Evolutionary conservation across 2,888 invertebrate genomes (phyloP), one percentile per base, ranked within the genome.

Genomic region (Cephus rjabovi): DNA sequence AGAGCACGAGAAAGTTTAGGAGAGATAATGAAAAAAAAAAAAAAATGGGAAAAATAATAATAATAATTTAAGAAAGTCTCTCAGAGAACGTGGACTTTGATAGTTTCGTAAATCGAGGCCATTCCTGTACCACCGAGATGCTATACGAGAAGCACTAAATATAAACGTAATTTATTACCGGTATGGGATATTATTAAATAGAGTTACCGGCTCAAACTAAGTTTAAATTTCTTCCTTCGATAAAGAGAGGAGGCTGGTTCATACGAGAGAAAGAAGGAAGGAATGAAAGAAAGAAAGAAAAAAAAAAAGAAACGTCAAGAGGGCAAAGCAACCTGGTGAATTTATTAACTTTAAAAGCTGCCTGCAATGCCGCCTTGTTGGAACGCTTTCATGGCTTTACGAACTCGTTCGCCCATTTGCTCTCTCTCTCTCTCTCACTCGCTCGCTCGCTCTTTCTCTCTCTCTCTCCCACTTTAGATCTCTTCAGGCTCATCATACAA

Each of bases 301-400:
- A 76, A 76, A 80, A 82, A 75, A 79, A 33, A 76, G 76, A 74
- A 78, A 69, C 76, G 75, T 79, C 79, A 69, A 75, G 77, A 76
- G 77, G 80, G 75, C 76, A 76, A 79, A 86, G 82, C 81, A 78
- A 76, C 77, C 81, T 79, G 84, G 85, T 86, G 86, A 89, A 89
- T 89, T 90, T 89, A 89, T 90, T 89, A 89, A 89, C 88, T 88
- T 89, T 86, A 83, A 89, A 89, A 89, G 87, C 89, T 84, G 86
- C 82, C 85, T 80, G 84, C 87, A 80, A 85, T 86, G 83, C 85
- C 84, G 85, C 82, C 83, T 85, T 81, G 85, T 86, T 86, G 83
- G 82, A 82, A 84, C 84, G 85, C 84, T 85, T 85, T 85, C 85
- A 85, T 83, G 84, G 81, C 84, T 87, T 85, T 83, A 83, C 83